A percentile compares a stretch with the other conserved stretches of the same genome.
Conservation (phyloP, 1,140 invertebrate genomes). For the Melitaea cinxia region DNA sequence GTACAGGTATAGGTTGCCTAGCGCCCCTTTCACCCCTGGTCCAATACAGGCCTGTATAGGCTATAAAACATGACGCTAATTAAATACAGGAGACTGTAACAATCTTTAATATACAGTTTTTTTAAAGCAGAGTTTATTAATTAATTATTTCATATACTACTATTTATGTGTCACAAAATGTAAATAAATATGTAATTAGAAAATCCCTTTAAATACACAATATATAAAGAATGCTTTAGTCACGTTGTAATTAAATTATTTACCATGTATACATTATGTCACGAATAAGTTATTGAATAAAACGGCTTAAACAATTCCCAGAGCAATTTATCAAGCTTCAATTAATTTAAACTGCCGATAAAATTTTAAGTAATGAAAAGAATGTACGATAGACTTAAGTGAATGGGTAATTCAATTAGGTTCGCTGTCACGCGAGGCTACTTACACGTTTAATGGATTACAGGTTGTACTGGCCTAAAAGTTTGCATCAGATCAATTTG, state of each 20-base stretch:
- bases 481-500: neutral
- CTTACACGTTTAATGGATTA: neutral
- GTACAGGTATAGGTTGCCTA: too few relatives aligned
- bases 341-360: constrained; percentile 39
- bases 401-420: constrained; percentile 60
- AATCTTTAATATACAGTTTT: too few relatives aligned
- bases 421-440: constrained; percentile 45
- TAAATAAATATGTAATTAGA: too few relatives aligned
- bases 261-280: neutral
- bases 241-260: neutral
- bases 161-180: too few relatives aligned
- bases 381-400: constrained; percentile 49
- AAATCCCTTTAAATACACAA: too few relatives aligned
- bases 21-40: too few relatives aligned
- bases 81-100: too few relatives aligned
- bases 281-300: constrained; percentile 5
- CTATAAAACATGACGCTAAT: too few relatives aligned
- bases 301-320: constrained; percentile 25
- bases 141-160: too few relatives aligned
- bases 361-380: constrained; percentile 41
- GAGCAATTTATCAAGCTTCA: constrained; percentile 33
- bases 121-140: too few relatives aligned
- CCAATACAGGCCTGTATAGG: too few relatives aligned
- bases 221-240: neutral
- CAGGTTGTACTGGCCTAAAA: neutral